These are phyloP conservation scores for Syndactyla subalaris DNA, from an alignment of 2,797 vertebrate species.

Conservation along the genomic window DNA sequence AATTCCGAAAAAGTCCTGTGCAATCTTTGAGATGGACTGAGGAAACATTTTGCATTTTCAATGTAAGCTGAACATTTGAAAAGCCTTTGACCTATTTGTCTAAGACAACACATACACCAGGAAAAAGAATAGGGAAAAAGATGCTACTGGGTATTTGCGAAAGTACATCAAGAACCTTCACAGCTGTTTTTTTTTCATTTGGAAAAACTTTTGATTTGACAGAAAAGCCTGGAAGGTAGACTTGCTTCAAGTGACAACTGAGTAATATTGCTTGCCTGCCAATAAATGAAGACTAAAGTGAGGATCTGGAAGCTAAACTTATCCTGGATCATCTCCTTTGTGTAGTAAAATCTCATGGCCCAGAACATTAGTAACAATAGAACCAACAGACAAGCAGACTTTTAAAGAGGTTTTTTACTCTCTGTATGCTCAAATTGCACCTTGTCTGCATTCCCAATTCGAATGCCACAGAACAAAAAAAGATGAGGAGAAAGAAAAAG, in stretches of 20 bases:
- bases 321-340: background rate
- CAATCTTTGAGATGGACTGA: background rate
- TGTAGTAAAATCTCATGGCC: background rate
- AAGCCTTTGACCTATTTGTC: background rate
- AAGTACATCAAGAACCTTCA: background rate
- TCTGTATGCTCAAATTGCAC: background rate
- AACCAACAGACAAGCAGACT: background rate
- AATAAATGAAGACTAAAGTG: background rate
- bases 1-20: background rate
- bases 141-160: background rate
- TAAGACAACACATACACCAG: background rate
- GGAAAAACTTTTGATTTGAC: background rate
- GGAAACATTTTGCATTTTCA: background rate
- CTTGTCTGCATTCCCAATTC: background rate
- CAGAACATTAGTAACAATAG: background rate
- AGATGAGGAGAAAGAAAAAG: constrained; percentile 1
- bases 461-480: background rate
- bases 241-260: background rate
- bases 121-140: background rate
- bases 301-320: constrained; percentile 3
- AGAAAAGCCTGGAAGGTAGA: background rate
- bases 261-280: background rate
- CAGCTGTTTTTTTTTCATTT: background rate
- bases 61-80: background rate
- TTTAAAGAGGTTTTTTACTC: background rate